Evolutionary conservation across 2,797 vertebrate genomes (phyloP), one percentile per base, ranked within the genome.

Genomic region (Rhynchotus rufescens): DNA sequence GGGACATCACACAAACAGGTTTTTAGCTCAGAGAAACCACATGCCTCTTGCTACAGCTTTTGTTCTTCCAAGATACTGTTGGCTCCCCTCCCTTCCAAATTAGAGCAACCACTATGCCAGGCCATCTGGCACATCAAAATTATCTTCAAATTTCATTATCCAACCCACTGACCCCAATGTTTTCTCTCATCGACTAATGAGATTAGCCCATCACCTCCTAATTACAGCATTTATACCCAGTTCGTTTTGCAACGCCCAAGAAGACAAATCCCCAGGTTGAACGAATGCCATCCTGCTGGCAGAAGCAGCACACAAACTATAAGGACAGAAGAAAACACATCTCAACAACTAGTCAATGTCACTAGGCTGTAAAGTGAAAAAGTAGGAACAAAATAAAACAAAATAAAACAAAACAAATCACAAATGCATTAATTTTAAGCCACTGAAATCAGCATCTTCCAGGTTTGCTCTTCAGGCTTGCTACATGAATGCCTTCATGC

Each of bases 61-160:
- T 91, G n/a, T 54, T 83, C 69, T 73, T 90, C 38, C 86, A 45
- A 90, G 56, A 15, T 72, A 26, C 84, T 57, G 3, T 15, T 84
- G 69, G 60, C 56, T 78, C 49, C 73, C 19, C 42, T 89, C 84
- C 83, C 38, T 84, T 77, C 80, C 80, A 88, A 23, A 82, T 86
- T 60, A 80, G 80, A 28, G 75, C 65, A 81, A 40, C 34, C 22
- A 40, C 65, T 61, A 30, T 17, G 66, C 65, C 61, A 92, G 49
- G 54, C 80, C 93, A 96, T 75, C 87, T 95, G 85, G 84, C 51
- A 72, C 78, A 94, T 47, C 75, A 90, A 86, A 94, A 92, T 89
- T 61, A 72, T 84, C 80, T 89, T 72, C 61, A 82, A 65, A 80
- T 93, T 88, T 77, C 13, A 7, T 88, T 93, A 89, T 86, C 72